Evolutionary conservation across 2,797 vertebrate genomes (phyloP).

Genomic region (Anniella stebbinsi): DNA sequence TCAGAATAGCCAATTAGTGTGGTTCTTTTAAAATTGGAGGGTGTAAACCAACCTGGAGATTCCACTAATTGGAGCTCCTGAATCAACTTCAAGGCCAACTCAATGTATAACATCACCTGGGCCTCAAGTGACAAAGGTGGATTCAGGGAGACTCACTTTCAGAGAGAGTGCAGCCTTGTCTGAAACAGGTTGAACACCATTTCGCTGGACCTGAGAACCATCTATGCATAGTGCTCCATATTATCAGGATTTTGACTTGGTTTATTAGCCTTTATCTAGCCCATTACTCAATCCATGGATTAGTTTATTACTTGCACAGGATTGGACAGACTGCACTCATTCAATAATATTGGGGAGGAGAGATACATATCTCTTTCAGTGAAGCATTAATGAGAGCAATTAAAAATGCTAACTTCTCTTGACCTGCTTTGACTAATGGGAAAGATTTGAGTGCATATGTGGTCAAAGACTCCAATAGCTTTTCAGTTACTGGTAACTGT

Average conservation of each 20-base stretch:
- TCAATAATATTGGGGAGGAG: neutral
- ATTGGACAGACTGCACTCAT: neutral
- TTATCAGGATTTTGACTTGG: no score
- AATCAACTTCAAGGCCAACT: no score
- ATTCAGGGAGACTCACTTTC: neutral
- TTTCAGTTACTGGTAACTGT: neutral
- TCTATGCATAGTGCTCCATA: neutral
- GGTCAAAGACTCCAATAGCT: neutral
- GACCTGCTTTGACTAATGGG: neutral
- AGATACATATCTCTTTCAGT: neutral
- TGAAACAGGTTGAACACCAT: neutral
- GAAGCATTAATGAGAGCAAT: neutral
- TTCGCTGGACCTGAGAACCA: neutral
- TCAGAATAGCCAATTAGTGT: no score
- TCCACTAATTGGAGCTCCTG: no score
- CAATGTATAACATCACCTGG: neutral
- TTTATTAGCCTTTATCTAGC: no score
- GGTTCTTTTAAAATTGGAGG: no score
- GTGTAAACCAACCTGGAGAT: no score
- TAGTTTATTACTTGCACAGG: neutral
- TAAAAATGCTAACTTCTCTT: neutral
- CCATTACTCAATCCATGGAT: neutral
- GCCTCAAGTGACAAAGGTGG: neutral
- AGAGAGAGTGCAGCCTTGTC: neutral
- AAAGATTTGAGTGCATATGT: neutral